Evolutionary conservation across 2,113 vertebrate species (phyloP).

Genomic region (Heterotilapia buettikoferi): DNA sequence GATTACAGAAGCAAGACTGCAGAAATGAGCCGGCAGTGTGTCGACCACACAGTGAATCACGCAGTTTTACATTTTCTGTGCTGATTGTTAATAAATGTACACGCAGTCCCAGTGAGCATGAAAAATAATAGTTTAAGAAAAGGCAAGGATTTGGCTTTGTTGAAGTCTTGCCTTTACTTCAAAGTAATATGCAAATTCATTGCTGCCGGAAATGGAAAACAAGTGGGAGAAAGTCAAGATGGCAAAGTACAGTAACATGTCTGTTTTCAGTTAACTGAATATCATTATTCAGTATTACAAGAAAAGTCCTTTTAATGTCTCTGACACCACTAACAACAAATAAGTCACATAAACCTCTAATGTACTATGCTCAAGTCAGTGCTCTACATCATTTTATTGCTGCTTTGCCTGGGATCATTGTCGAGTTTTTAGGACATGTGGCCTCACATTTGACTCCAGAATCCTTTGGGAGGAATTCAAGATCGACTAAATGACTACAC

Average conservation of each 20-base stretch:
- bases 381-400: not conserved
- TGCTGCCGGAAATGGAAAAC: not conserved
- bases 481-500: not conserved
- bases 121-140: not conserved
- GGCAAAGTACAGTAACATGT: not conserved
- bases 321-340: not conserved
- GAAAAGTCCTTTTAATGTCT: not conserved
- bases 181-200: not conserved
- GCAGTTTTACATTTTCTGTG: not conserved
- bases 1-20: conserved; percentile 17
- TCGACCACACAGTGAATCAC: not conserved
- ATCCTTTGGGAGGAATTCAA: not conserved
- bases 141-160: not conserved
- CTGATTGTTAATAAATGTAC: not conserved
- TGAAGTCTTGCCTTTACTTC: not conserved
- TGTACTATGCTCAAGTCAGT: not conserved
- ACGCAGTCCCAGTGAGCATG: not conserved
- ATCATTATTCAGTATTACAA: not conserved
- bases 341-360: not conserved
- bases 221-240: not conserved
- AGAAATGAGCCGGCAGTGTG: not conserved
- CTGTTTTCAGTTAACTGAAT: not conserved
- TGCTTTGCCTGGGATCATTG: not conserved
- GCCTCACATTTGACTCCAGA: not conserved
- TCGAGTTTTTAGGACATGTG: not conserved